Evolutionary conservation across 2,797 vertebrate species (phyloP).

Genomic region (Cryptoblepharus egeriae): DNA sequence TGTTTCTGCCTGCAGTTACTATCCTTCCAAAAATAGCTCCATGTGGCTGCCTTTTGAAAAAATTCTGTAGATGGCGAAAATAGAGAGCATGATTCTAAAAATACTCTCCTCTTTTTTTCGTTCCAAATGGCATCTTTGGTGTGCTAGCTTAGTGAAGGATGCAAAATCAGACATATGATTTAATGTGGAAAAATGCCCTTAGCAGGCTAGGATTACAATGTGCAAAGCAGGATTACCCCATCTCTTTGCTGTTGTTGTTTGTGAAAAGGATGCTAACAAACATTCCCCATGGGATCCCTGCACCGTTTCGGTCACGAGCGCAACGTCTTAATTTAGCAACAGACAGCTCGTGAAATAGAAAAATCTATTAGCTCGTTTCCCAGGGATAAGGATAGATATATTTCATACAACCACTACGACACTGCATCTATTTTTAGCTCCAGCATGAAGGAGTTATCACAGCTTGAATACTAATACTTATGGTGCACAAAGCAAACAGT

Average conservation of each 20-base stretch:
- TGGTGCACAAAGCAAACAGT: conserved; percentile 45
- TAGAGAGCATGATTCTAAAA: conserved; percentile 50
- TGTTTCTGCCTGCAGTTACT: conserved; percentile 25
- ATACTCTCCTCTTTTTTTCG: neutral
- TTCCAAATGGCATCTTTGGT: conserved; percentile 41
- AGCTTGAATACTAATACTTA: conserved; percentile 62
- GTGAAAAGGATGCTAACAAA: neutral
- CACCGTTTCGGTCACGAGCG: conserved; percentile 53
- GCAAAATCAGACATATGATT: conserved; percentile 39
- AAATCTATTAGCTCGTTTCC: conserved; percentile 59
- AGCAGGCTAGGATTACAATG: neutral
- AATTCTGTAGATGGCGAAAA: conserved; percentile 25
- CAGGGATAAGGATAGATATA: conserved; percentile 60
- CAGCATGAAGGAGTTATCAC: conserved; percentile 60
- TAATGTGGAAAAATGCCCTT: conserved; percentile 42
- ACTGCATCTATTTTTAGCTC: conserved; percentile 70
- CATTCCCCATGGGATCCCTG: conserved; percentile 41
- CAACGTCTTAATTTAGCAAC: conserved; percentile 74
- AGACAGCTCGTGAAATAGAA: conserved; percentile 71
- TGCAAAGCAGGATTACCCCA: neutral
- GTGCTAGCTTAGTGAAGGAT: conserved; percentile 25
- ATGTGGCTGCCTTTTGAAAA: conserved; percentile 11
- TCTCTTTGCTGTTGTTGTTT: no score
- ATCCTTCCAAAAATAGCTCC: conserved; percentile 45
- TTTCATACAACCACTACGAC: conserved; percentile 61